These are phyloP conservation scores for Hippolais icterina DNA, from an alignment of 2,113 vertebrate species.

Conservation along the genomic window DNA sequence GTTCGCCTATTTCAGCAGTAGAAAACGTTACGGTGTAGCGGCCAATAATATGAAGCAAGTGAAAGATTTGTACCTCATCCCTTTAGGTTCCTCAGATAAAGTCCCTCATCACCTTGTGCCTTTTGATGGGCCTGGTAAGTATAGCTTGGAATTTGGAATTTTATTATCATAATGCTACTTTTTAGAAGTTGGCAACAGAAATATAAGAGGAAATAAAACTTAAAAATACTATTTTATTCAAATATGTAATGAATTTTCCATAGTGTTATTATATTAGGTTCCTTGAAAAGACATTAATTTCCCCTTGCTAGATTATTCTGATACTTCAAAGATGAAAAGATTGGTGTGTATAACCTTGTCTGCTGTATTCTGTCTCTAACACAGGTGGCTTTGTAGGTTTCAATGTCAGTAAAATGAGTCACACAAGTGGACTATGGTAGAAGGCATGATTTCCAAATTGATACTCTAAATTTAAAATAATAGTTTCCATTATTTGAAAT, in stretches of 20 bases:
- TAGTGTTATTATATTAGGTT: neutral
- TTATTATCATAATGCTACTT: fast-evolving
- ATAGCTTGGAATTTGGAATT: neutral
- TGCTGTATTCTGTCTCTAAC: neutral
- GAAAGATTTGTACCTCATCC: conserved; percentile 99
- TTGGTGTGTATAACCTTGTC: neutral
- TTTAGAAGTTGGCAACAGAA: neutral
- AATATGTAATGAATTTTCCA: neutral
- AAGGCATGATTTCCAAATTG: neutral
- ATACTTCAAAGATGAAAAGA: neutral
- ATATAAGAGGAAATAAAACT: neutral
- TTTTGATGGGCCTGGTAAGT: conserved; percentile 97
- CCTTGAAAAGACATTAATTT: neutral
- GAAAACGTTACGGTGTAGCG: conserved; percentile 93
- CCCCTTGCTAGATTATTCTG: neutral
- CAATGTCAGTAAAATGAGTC: neutral
- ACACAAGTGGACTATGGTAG: neutral
- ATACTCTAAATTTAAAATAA: neutral
- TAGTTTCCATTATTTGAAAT: neutral
- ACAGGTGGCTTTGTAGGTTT: neutral
- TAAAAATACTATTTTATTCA: neutral
- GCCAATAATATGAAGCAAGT: conserved; percentile 97
- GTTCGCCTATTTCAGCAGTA: conserved; percentile 97
- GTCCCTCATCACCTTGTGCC: conserved; percentile 97
- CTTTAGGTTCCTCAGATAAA: conserved; percentile 91